These are phyloP conservation scores for Denticeps clupeoides DNA, from an alignment of 2,797 vertebrate species.

Conservation along the genomic window DNA sequence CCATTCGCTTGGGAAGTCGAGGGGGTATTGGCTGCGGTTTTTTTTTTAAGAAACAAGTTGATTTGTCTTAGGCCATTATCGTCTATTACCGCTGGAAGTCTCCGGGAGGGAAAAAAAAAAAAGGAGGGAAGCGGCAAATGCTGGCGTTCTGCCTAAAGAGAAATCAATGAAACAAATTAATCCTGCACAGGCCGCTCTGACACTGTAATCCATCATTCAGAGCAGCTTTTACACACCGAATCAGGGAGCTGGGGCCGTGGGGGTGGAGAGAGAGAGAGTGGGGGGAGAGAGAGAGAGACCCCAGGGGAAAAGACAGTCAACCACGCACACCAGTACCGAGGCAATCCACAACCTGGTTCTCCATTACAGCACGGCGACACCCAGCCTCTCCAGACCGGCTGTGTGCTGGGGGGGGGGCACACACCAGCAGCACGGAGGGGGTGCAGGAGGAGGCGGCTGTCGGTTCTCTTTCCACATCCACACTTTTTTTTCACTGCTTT, in stretches of 20 bases:
- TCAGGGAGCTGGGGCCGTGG: constrained; percentile 74
- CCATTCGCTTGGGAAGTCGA: constrained; percentile 38
- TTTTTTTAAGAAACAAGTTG: constrained; percentile 90
- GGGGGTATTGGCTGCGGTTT: constrained; percentile 79
- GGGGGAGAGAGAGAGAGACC: constrained; percentile 56
- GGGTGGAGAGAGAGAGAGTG: constrained; percentile 26
- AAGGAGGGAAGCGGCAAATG: constrained; percentile 96
- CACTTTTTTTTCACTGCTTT: neutral
- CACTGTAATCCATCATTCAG: constrained; percentile 99
- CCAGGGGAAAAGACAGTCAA: constrained; percentile 79
- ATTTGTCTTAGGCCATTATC: constrained; percentile 99
- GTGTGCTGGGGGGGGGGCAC: constrained; percentile 9
- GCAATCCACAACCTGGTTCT: constrained; percentile 48
- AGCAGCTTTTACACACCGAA: constrained; percentile 96
- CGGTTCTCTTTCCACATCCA: neutral
- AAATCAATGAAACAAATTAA: constrained; percentile 99
- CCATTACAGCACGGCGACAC: constrained; percentile 16
- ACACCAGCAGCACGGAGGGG: neutral
- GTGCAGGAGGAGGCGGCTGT: constrained; percentile 1
- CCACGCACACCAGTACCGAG: constrained; percentile 72
- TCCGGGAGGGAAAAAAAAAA: constrained; percentile 74
- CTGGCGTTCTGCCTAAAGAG: constrained; percentile 99
- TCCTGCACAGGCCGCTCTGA: constrained; percentile 97
- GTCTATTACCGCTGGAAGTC: constrained; percentile 95
- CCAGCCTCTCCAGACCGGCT: constrained; percentile 3